A percentile compares a stretch with the other conserved stretches of the same genome.
These are phyloP conservation scores for Himalopsyche japonica DNA, from an alignment of 2,888 invertebrate species.

Conservation along the genomic window DNA sequence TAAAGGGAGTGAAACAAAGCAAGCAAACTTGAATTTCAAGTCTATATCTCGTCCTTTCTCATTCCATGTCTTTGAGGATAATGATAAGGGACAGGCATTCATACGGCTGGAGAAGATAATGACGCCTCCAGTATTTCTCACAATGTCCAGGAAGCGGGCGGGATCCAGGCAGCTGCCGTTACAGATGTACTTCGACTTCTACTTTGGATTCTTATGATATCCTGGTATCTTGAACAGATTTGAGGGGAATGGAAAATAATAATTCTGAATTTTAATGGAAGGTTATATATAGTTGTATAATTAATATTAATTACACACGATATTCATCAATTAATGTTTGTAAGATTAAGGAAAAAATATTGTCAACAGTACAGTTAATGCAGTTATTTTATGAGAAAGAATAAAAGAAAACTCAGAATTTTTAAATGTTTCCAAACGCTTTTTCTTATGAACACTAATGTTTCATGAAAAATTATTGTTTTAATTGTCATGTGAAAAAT, in stretches of 20 bases:
- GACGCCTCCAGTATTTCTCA: slow-evolving; percentile 31
- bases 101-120: slow-evolving; percentile 29
- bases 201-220: neutral
- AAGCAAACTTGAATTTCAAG: slow-evolving; percentile 33
- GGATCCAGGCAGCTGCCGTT: slow-evolving; percentile 34
- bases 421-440: too few relatives aligned
- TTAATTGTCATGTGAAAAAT: too few relatives aligned
- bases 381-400: too few relatives aligned
- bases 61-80: slow-evolving; percentile 25
- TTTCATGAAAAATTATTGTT: too few relatives aligned
- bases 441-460: too few relatives aligned
- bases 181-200: slow-evolving; percentile 20
- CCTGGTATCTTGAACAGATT: neutral
- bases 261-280: too few relatives aligned
- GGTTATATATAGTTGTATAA: too few relatives aligned
- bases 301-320: too few relatives aligned
- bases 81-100: slow-evolving; percentile 40
- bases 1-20: slow-evolving; percentile 19
- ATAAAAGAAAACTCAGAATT: too few relatives aligned
- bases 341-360: too few relatives aligned
- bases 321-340: too few relatives aligned
- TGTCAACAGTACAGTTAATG: too few relatives aligned
- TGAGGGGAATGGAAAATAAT: neutral
- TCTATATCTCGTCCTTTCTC: slow-evolving; percentile 23
- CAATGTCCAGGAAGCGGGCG: slow-evolving; percentile 41